phyloP scores from a whole-genome alignment of 2,888 invertebrate species.

The Electrophaes corylata region DNA sequence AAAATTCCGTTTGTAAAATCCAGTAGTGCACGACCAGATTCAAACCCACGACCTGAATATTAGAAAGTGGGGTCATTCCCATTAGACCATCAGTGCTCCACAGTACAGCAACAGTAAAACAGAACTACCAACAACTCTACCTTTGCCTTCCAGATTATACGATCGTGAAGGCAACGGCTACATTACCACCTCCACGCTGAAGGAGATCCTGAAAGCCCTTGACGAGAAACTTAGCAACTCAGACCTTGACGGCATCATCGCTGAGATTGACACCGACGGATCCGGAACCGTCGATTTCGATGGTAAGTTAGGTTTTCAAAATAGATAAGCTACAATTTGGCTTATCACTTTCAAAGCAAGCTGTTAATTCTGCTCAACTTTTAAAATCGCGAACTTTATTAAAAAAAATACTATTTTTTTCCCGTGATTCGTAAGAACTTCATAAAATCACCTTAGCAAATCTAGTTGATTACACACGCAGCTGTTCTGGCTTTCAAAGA shows the following conservation, averaged over 20 bases:
- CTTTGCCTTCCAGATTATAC: slow-evolving; percentile 86
- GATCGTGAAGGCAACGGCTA: slow-evolving; percentile 98
- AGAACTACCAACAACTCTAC: neutral
- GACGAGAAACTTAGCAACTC: slow-evolving; percentile 97
- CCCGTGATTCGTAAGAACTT: too few species aligned
- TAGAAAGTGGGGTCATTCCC: too few species aligned
- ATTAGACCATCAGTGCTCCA: too few species aligned
- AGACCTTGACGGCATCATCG: slow-evolving; percentile 98
- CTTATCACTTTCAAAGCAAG: too few species aligned
- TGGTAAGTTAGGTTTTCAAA: slow-evolving; percentile 83
- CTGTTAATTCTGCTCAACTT: too few species aligned
- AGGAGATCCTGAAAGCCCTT: slow-evolving; percentile 96
- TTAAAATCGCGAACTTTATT: too few species aligned
- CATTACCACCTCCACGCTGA: slow-evolving; percentile 94
- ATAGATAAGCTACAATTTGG: too few species aligned
- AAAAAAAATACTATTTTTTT: too few species aligned
- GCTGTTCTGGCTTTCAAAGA: slow-evolving; percentile 37
- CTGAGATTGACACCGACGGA: slow-evolving; percentile 98
- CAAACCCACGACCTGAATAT: too few species aligned
- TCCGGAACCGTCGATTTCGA: slow-evolving; percentile 99
- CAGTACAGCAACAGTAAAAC: too few species aligned
- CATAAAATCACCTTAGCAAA: neutral
- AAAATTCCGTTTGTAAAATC: too few species aligned
- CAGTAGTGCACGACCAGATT: too few species aligned
- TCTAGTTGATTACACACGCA: slow-evolving; percentile 27